A percentile compares a stretch with the other conserved stretches of the same genome.
Conservation (phyloP, 64 coral and sea anemone species). For the Dendronephthya gigantea region DNA sequence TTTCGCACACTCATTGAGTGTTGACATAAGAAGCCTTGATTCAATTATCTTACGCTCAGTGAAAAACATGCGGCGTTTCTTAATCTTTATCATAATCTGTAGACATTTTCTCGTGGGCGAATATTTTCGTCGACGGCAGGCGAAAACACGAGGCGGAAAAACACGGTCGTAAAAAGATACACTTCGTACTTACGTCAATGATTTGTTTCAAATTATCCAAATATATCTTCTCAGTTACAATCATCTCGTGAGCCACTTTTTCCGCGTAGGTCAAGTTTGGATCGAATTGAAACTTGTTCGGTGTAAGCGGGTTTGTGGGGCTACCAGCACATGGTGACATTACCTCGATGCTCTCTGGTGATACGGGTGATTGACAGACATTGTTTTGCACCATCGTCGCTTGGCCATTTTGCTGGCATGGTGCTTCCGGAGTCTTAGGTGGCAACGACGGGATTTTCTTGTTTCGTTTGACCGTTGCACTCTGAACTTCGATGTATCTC, state of each 20-base stretch:
- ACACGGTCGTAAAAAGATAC: too few relatives aligned
- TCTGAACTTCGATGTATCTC: not conserved
- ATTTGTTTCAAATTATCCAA: constrained; percentile 10
- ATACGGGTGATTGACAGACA: not conserved
- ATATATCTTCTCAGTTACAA: not conserved
- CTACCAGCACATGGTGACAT: not conserved
- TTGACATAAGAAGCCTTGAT: too few relatives aligned
- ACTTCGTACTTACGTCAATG: not conserved
- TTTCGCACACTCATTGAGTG: too few relatives aligned
- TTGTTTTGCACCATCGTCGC: not conserved
- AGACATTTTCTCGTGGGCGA: too few relatives aligned
- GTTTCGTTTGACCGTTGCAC: not conserved
- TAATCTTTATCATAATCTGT: too few relatives aligned
- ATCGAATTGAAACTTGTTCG: not conserved
- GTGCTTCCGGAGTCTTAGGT: not conserved
- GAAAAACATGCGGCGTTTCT: too few relatives aligned
- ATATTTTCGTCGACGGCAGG: too few relatives aligned
- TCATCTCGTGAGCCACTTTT: not conserved
- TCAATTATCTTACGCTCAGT: too few relatives aligned
- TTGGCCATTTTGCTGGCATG: not conserved
- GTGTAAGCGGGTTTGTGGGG: not conserved
- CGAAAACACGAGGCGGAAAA: too few relatives aligned
- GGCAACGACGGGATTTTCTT: not conserved
- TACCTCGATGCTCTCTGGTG: not conserved
- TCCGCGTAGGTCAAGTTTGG: not conserved